Evolutionary conservation across 2,797 vertebrate species (phyloP).

Genomic region (Hypotaenidia philippensis): DNA sequence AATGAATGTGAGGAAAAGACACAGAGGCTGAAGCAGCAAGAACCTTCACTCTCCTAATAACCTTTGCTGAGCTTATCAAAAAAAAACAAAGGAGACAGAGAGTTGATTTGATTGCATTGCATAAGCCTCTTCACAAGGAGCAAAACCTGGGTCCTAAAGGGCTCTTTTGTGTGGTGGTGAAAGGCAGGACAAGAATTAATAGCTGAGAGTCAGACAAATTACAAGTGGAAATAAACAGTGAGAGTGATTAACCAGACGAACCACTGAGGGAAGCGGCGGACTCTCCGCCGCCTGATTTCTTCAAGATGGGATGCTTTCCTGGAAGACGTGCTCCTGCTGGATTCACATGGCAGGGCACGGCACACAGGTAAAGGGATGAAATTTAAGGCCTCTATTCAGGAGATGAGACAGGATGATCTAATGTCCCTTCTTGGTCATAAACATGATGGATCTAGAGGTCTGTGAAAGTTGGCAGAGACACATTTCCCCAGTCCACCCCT

Average conservation of each 20-base stretch:
- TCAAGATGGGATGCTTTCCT: not conserved
- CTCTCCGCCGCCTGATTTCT: not conserved
- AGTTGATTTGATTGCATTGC: not conserved
- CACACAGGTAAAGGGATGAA: not conserved
- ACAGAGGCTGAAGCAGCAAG: not conserved
- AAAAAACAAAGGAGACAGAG: fast-evolving
- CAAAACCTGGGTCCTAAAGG: not conserved
- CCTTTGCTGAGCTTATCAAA: not conserved
- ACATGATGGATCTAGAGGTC: not conserved
- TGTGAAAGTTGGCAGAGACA: not conserved
- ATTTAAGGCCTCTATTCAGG: not conserved
- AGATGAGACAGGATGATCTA: constrained; percentile 28
- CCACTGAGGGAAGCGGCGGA: not conserved
- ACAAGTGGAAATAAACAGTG: not conserved
- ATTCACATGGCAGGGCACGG: not conserved
- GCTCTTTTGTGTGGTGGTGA: not conserved
- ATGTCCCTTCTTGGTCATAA: not conserved
- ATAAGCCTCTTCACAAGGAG: not conserved
- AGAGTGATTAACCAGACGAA: not conserved
- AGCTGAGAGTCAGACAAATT: not conserved
- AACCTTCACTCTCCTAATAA: not conserved
- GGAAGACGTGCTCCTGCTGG: not conserved
- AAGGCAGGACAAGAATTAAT: not conserved
- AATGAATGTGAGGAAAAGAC: not conserved
- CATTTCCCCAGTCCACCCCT: not conserved